Base-by-base conservation (phyloP, 2,888 invertebrate genomes). In the Sarcophaga carnaria region DNA sequence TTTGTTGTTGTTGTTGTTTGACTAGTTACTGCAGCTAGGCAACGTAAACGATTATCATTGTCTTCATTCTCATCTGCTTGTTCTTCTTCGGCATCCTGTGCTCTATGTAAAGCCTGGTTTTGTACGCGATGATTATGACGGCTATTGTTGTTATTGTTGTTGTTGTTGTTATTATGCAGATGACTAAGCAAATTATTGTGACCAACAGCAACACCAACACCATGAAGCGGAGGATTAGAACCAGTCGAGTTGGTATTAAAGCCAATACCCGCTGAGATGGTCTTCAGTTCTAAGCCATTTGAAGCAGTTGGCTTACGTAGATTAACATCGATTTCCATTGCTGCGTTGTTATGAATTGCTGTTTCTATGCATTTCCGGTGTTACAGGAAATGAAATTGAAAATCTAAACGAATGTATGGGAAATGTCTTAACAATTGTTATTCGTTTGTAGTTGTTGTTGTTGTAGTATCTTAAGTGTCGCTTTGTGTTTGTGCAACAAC, bases 241-340 rank as follows among this genome's bases (percentile, higher is more conserved):
- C 88, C 88, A 90, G 90, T 88, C 90, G 91, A 80, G 90, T 89
- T 69, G 22, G 22, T 22, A 80, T 89, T 90, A 83, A 90, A 91
- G 85, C 91, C 54, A 17, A 54, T 83, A 91, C 92, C 89, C 72
- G 92, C 92, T 86, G 93, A 92, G 88, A 93, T 92, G 91, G 91
- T 92, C 90, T 92, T 92, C 90, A 91, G 91, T 89, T 90, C 92
- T 88, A 89, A 80, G n/a, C 84, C 80, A 80, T 76, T 89, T 90
- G 90, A 91, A 90, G 90, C 89, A 89, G 90, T 88, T 89, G 84
- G 82, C 62, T 90, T 90, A 88, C 89, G 87, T 83, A 93, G 92
- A 90, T 93, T 93, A 87, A 93, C 93, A 90, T 93, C 93, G 92
- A 93, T 93, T 92, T 93, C 93, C 93, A 91, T 91, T 90, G 83